Evolutionary conservation across 2,888 invertebrate species (phyloP).

Genomic region (Sialis fuliginosa): DNA sequence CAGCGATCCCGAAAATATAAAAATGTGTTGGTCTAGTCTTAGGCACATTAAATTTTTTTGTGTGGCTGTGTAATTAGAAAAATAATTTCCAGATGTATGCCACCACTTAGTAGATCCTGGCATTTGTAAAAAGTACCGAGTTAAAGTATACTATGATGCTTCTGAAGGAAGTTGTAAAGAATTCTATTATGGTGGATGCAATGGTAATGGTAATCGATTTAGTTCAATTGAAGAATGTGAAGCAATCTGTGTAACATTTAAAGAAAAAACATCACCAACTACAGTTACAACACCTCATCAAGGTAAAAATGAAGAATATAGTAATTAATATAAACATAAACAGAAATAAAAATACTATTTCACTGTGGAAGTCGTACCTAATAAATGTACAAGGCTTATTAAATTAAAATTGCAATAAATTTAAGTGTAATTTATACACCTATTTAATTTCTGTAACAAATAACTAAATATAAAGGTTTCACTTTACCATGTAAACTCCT

Average conservation of each 20-base stretch:
- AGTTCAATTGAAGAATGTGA: conserved; percentile 55
- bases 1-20: too few species aligned
- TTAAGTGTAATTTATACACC: too few species aligned
- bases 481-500: too few species aligned
- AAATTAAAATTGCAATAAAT: too few species aligned
- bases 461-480: too few species aligned
- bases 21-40: too few species aligned
- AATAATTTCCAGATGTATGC: conserved; percentile 45
- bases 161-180: conserved; percentile 39
- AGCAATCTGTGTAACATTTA: conserved; percentile 43
- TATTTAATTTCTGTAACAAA: too few species aligned
- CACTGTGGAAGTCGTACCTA: too few species aligned
- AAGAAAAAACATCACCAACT: conserved; percentile 30
- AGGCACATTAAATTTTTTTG: background rate
- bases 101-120: conserved; percentile 46
- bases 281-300: conserved; percentile 18
- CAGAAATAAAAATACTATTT: too few species aligned
- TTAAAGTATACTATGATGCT: conserved; percentile 54
- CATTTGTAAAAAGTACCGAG: conserved; percentile 45
- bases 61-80: background rate
- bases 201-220: conserved; percentile 73
- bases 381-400: too few species aligned
- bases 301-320: too few species aligned
- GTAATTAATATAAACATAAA: too few species aligned
- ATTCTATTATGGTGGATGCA: conserved; percentile 69